A percentile compares a stretch with the other conserved stretches of the same genome.
Conservation (phyloP, 1,140 invertebrate species). For the Lordiphosa mommai region DNA sequence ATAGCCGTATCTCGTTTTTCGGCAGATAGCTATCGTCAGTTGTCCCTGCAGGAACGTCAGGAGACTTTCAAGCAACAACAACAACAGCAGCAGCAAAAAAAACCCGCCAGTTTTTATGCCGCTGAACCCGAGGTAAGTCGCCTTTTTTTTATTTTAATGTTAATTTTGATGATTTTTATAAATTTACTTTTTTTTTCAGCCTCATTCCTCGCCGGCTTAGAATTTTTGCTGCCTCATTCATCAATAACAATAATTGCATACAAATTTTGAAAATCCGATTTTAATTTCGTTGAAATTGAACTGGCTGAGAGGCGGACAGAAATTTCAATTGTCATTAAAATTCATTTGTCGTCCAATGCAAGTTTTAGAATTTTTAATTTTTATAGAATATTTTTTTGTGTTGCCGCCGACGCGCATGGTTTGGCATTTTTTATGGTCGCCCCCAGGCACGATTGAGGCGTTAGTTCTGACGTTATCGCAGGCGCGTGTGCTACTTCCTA, state of each 20-base stretch:
- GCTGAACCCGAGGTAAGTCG: not conserved
- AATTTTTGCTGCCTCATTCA: constrained; percentile 34
- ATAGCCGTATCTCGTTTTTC: constrained; percentile 44
- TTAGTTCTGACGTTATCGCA: constrained; percentile 17
- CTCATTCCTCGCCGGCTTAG: constrained; percentile 38
- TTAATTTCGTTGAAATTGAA: constrained; percentile 3
- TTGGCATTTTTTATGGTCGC: constrained; percentile 38
- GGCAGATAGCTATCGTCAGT: constrained; percentile 48
- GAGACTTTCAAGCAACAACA: constrained; percentile 32
- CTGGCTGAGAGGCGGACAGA: not conserved
- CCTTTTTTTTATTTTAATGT: not conserved
- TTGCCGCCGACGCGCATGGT: constrained; percentile 22
- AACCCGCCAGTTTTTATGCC: not conserved
- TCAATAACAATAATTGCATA: constrained; percentile 35
- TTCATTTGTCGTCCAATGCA: constrained; percentile 54
- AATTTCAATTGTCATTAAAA: constrained; percentile 49
- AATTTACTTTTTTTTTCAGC: constrained; percentile 21
- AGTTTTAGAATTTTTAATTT: constrained; percentile 46
- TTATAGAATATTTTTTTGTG: constrained; percentile 29
- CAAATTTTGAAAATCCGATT: constrained; percentile 39
- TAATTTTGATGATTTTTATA: not conserved
- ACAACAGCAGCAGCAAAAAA: constrained; percentile 15
- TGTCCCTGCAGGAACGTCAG: constrained; percentile 40
- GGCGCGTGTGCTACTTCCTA: constrained; percentile 59
- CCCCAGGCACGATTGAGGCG: constrained; percentile 15